Conservation (phyloP, 1,140 invertebrate genomes). For the Portunus trituberculatus region DNA sequence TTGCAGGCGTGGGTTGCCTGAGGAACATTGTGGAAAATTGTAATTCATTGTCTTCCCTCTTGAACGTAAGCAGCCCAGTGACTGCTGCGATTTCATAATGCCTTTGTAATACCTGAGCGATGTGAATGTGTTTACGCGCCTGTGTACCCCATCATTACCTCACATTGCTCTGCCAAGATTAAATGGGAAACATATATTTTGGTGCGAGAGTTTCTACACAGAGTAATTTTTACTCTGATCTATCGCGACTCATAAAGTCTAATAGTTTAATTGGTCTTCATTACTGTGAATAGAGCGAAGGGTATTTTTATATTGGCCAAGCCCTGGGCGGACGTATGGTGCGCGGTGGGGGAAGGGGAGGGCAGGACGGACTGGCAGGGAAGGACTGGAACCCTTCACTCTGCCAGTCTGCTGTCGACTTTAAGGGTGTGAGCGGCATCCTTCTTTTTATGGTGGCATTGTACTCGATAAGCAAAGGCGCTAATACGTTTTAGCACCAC, state of each 20-base stretch:
- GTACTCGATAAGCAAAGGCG: neutral
- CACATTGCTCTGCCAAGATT: constrained; percentile 70
- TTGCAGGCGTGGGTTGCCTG: neutral
- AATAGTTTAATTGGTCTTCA: constrained; percentile 73
- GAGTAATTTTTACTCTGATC: constrained; percentile 65
- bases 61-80: neutral
- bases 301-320: constrained; percentile 42
- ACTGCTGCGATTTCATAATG: constrained; percentile 37
- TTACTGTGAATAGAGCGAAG: constrained; percentile 37
- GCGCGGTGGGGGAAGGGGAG: neutral
- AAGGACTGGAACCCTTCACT: neutral
- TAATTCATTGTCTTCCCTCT: neutral
- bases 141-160: constrained; percentile 56
- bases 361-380: neutral
- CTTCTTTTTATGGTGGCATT: constrained; percentile 13
- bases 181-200: constrained; percentile 72
- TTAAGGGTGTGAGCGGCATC: neutral
- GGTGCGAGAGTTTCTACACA: constrained; percentile 46
- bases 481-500: neutral
- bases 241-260: constrained; percentile 67
- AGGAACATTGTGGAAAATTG: neutral
- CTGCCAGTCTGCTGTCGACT: neutral
- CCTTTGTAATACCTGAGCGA: constrained; percentile 55
- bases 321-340: neutral
- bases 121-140: constrained; percentile 46